Evolutionary conservation across 1,140 invertebrate genomes (phyloP), one percentile per base, ranked within the genome.

Genomic region (Drosophila gunungcola): DNA sequence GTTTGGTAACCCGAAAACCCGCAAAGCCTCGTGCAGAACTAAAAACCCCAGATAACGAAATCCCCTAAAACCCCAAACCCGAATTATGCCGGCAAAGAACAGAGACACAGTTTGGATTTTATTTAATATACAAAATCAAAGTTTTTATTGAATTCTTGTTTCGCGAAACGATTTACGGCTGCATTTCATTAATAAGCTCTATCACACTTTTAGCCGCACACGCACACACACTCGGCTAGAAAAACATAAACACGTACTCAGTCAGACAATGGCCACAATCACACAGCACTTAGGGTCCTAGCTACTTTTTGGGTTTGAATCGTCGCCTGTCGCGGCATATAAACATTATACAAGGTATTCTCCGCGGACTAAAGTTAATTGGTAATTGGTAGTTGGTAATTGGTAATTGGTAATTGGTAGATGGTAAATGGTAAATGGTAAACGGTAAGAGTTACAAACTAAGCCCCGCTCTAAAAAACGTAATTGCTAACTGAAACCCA

Each of bases 311-410:
- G 65, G 75, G 69, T 72, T 88, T 74, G 46, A 60, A 72, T 89
- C 80, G 73, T 89, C 77, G 73, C 58, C 85, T 89, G 82, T 68
- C 73, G 16, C 80, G 82, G 82, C 82, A 82, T 86, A 82, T 86
- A 82, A 88, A 86, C 82, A 78, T 81, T 86, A 81, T 80, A 70
- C 83, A 53, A 49, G 64, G 32, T 63, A 64, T 58, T 58, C 48
- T 36, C 32, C 32, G 49, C 49, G 36, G 49, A 36, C 49, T 52
- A 36, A 32, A 21, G 49, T 21, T 21, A 21, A 21, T 21, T 21
- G 45, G 7, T 48, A 48, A 32, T 13, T 10, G 25, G 45, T 48
- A 34, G 13, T 3, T 29, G 48, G 29, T 49, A 49, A 13, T 9
- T 29, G 48, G 29, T 49, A 49, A 13, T 9, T 11, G 21, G 45